Percentiles rank a stretch among this genome's conserved stretches.
These are phyloP conservation scores for Agonum fuliginosum DNA, from an alignment of 2,888 invertebrate genomes.

Conservation along the genomic window DNA sequence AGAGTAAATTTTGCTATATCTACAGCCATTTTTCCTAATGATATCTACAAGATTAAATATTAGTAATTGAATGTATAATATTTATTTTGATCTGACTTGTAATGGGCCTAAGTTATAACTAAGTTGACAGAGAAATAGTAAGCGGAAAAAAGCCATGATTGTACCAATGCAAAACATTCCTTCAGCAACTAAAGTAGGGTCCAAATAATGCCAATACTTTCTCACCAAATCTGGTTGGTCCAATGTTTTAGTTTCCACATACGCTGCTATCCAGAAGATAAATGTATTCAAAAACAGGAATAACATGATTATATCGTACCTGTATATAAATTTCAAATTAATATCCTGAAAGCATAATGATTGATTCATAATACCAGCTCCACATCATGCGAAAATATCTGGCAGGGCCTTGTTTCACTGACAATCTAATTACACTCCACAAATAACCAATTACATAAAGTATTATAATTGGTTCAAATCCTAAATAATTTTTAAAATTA, in stretches of 20 bases:
- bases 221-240: slow-evolving; percentile 75
- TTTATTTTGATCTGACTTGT: slow-evolving; percentile 45
- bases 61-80: background rate
- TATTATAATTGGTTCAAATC: slow-evolving; percentile 69
- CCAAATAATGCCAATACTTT: slow-evolving; percentile 80
- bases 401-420: slow-evolving; percentile 75
- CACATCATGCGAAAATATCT: slow-evolving; percentile 77
- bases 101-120: slow-evolving; percentile 80
- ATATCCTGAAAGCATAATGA: background rate
- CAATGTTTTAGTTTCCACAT: slow-evolving; percentile 73
- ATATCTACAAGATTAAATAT: slow-evolving; percentile 72
- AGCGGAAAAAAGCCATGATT: slow-evolving; percentile 79
- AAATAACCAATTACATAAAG: slow-evolving; percentile 76
- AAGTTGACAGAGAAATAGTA: slow-evolving; percentile 79
- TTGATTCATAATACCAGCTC: slow-evolving; percentile 78
- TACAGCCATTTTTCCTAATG: slow-evolving; percentile 81
- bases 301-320: slow-evolving; percentile 76
- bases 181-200: slow-evolving; percentile 80
- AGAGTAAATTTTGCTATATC: slow-evolving; percentile 79
- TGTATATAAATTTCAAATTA: background rate
- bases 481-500: slow-evolving; percentile 52
- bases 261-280: slow-evolving; percentile 78
- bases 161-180: slow-evolving; percentile 80
- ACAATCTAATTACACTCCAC: slow-evolving; percentile 76
- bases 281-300: slow-evolving; percentile 78